Conservation (phyloP, 2,113 vertebrate genomes). For the Gasterosteus aculeatus region DNA sequence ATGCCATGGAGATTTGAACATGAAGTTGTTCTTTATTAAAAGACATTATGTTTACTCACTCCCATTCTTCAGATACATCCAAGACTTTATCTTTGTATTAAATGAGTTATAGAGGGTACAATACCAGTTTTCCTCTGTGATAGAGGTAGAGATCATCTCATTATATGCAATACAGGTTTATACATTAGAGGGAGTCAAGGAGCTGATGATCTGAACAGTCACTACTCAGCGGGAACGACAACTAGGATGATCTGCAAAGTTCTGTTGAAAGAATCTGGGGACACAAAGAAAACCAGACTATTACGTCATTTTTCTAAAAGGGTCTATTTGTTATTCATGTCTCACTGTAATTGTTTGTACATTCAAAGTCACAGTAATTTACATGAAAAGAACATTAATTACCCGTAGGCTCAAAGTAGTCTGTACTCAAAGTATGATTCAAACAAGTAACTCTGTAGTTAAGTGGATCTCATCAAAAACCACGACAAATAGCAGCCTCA, state of each 20-base stretch:
- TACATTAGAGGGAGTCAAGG: background rate
- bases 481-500: too few relatives aligned
- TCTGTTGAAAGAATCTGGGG: slow-evolving; percentile 85
- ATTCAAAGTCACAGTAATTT: too few relatives aligned
- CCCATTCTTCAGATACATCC: background rate
- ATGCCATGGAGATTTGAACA: background rate
- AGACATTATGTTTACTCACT: background rate
- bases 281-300: slow-evolving; percentile 49
- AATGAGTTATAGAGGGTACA: background rate
- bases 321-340: too few relatives aligned
- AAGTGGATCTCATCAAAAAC: too few relatives aligned
- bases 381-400: too few relatives aligned
- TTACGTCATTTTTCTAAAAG: background rate
- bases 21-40: background rate
- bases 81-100: background rate
- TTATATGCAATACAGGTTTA: background rate
- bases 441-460: too few relatives aligned
- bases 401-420: too few relatives aligned
- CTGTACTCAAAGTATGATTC: too few relatives aligned
- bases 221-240: slow-evolving; percentile 86
- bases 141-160: background rate
- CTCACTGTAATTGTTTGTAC: too few relatives aligned
- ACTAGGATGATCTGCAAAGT: slow-evolving; percentile 90
- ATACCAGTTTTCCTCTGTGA: background rate
- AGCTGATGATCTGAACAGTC: slow-evolving; percentile 4